Evolutionary conservation across 2,888 invertebrate species (phyloP).

Genomic region (Molorchus minor): DNA sequence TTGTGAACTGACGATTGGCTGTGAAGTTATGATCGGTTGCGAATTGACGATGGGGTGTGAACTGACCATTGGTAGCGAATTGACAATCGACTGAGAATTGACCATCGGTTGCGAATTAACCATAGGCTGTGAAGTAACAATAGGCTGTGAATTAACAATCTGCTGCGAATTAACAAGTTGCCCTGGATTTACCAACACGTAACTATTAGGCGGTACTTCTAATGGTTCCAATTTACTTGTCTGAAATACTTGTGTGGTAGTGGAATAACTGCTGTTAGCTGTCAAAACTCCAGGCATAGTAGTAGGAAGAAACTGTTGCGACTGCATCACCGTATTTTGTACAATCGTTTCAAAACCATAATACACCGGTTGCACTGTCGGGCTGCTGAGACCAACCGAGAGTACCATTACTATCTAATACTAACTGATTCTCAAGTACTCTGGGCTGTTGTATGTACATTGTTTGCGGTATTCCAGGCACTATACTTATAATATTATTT

Average conservation of each 20-base stretch:
- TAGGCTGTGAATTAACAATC: conserved; percentile 35
- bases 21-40: conserved; percentile 28
- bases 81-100: conserved; percentile 34
- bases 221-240: conserved; percentile 86
- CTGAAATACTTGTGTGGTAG: conserved; percentile 86
- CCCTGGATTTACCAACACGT: conserved; percentile 74
- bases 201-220: conserved; percentile 75
- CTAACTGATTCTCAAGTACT: conserved; percentile 57
- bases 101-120: conserved; percentile 35
- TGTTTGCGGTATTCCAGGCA: conserved; percentile 57
- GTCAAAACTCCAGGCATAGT: conserved; percentile 83
- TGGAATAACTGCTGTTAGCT: conserved; percentile 84
- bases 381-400: conserved; percentile 60
- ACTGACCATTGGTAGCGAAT: conserved; percentile 35
- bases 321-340: conserved; percentile 90
- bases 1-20: conserved; percentile 33
- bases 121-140: conserved; percentile 33
- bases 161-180: conserved; percentile 61
- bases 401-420: conserved; percentile 59
- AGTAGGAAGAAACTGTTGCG: conserved; percentile 84
- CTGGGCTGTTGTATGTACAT: conserved; percentile 59
- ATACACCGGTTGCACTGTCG: conserved; percentile 70
- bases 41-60: conserved; percentile 33
- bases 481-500: conserved; percentile 57
- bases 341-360: conserved; percentile 87